A percentile compares a stretch with the other conserved stretches of the same genome.
phyloP scores from a whole-genome alignment of 2,797 vertebrate species.

The Enteromius mattozi region DNA sequence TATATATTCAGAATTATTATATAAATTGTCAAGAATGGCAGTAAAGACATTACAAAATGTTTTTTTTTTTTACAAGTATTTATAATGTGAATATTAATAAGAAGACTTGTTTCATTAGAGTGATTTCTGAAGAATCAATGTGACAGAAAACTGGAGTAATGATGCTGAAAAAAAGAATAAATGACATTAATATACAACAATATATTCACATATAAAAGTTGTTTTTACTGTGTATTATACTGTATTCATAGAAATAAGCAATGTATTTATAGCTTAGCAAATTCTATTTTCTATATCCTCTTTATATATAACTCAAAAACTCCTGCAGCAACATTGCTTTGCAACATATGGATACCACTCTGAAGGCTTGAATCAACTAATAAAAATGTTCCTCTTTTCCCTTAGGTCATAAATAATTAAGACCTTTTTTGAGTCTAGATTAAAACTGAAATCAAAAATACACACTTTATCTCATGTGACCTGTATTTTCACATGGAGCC shows the following conservation, averaged over 20 bases:
- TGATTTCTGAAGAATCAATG: background rate
- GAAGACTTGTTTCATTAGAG: background rate
- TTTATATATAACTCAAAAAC: background rate
- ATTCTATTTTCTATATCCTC: background rate
- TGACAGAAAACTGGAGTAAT: background rate
- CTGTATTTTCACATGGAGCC: background rate
- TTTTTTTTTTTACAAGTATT: background rate
- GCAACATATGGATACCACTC: slow-evolving; percentile 1
- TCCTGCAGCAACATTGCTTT: background rate
- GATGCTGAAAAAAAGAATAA: background rate
- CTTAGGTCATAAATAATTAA: slow-evolving; percentile 6
- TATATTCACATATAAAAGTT: background rate
- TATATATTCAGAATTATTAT: too few relatives aligned
- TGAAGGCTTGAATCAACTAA: slow-evolving; percentile 3
- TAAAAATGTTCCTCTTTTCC: background rate
- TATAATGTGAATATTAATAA: background rate
- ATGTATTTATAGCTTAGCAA: background rate
- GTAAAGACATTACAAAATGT: background rate
- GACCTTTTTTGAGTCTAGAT: background rate
- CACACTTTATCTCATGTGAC: background rate
- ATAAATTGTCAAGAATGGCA: background rate
- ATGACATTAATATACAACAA: background rate
- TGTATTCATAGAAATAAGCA: background rate
- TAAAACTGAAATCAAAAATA: background rate
- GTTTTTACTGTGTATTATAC: too few relatives aligned